Percentiles rank a stretch among this genome's conserved stretches.
phyloP scores from a whole-genome alignment of 1,140 invertebrate species.

The Chironomus tepperi region DNA sequence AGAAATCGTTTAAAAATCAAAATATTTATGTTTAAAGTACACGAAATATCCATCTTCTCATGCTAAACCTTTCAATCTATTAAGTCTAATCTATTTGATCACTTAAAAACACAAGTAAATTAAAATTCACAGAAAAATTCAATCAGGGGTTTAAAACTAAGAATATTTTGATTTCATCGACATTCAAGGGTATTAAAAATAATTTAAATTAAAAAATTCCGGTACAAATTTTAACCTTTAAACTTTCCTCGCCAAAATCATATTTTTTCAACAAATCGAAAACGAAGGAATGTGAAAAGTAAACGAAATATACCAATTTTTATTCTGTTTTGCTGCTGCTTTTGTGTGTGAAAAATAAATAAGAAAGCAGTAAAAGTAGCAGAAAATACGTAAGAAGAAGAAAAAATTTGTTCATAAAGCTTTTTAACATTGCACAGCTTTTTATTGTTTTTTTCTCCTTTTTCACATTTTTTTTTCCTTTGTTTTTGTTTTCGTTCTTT shows the following conservation, averaged over 20 bases:
- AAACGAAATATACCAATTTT: not conserved
- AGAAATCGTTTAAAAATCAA: too few relatives aligned
- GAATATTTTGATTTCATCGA: too few relatives aligned
- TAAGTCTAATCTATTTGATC: too few relatives aligned
- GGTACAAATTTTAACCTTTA: not conserved
- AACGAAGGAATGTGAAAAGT: not conserved
- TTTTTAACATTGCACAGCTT: slow-evolving; percentile 22
- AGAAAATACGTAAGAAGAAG: not conserved
- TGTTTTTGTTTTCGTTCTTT: not conserved
- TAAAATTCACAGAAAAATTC: too few relatives aligned
- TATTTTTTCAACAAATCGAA: not conserved
- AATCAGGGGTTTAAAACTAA: too few relatives aligned
- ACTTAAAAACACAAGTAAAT: too few relatives aligned
- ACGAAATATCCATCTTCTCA: too few relatives aligned
- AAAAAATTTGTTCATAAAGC: slow-evolving; percentile 19
- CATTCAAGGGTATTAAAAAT: too few relatives aligned
- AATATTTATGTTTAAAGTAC: too few relatives aligned
- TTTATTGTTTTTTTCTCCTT: not conserved
- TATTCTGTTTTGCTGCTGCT: not conserved
- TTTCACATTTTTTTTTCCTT: not conserved
- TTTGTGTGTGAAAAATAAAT: not conserved
- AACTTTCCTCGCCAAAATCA: not conserved
- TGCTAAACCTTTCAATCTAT: too few relatives aligned
- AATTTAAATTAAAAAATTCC: too few relatives aligned
- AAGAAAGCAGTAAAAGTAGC: slow-evolving; percentile 10